phyloP scores from a whole-genome alignment of 2,888 invertebrate genomes.

The Sabatieria punctata region DNA sequence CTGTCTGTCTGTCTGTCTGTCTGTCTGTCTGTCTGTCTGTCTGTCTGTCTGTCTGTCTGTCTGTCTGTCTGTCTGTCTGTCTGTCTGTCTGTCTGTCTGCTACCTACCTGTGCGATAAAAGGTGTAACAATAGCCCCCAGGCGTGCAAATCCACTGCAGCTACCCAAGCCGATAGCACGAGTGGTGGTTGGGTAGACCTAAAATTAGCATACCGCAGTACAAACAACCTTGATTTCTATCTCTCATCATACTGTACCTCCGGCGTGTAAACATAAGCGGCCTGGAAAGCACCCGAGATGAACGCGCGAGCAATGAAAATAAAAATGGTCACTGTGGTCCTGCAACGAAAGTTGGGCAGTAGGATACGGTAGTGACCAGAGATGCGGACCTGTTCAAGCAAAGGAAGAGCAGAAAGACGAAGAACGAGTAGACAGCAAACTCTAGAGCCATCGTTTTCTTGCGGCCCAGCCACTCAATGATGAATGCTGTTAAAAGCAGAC shows the following conservation, averaged over 20 bases:
- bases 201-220: no score
- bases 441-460: constrained; percentile 80
- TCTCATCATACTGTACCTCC: constrained; percentile 46
- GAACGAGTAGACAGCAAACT: constrained; percentile 64
- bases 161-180: constrained; percentile 73
- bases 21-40: no score
- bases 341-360: constrained; percentile 10
- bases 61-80: no score
- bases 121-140: constrained; percentile 85
- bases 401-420: constrained; percentile 50
- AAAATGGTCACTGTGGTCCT: constrained; percentile 49
- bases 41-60: no score
- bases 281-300: constrained; percentile 83
- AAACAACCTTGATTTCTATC: no score
- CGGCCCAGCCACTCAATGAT: constrained; percentile 74
- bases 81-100: no score
- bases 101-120: constrained; percentile 65
- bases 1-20: no score
- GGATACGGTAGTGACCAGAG: not conserved
- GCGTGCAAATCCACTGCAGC: constrained; percentile 72
- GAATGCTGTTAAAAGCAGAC: constrained; percentile 69
- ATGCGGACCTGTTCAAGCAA: constrained; percentile 35
- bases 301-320: constrained; percentile 68
- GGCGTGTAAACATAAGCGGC: constrained; percentile 89
- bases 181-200: constrained; percentile 70